A percentile compares a stretch with the other conserved stretches of the same genome.
phyloP scores from a whole-genome alignment of 2,888 invertebrate species.

The Platynereis dumerilii region DNA sequence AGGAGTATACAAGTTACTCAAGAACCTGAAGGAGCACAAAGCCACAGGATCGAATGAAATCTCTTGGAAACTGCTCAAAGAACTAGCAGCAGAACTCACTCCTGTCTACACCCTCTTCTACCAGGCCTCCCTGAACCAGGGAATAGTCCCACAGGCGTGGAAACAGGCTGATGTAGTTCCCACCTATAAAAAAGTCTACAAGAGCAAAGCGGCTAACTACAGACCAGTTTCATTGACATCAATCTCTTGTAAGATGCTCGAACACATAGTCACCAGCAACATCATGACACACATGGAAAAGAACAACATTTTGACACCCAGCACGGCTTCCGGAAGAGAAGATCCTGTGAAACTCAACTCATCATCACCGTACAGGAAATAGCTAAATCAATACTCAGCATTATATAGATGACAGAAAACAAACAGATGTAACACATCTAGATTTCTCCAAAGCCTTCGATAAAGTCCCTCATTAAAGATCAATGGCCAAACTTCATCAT shows the following conservation, averaged over 20 bases:
- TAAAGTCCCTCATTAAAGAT: slow-evolving; percentile 29
- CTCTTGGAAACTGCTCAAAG: not conserved
- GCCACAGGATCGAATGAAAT: slow-evolving; percentile 1
- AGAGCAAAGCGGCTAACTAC: slow-evolving; percentile 32
- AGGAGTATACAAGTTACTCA: not conserved
- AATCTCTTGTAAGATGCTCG: slow-evolving; percentile 34
- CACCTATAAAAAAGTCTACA: slow-evolving; percentile 37
- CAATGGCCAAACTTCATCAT: slow-evolving; percentile 24
- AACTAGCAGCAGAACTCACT: not conserved
- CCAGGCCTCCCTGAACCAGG: not conserved
- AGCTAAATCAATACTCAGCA: not conserved
- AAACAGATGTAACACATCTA: slow-evolving; percentile 33
- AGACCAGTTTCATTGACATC: slow-evolving; percentile 36
- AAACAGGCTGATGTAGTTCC: slow-evolving; percentile 32
- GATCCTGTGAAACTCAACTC: slow-evolving; percentile 38
- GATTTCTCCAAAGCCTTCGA: slow-evolving; percentile 37
- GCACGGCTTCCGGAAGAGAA: slow-evolving; percentile 35
- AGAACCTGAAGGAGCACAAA: not conserved
- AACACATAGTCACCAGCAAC: slow-evolving; percentile 34
- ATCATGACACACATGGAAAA: slow-evolving; percentile 29
- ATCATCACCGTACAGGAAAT: slow-evolving; percentile 9
- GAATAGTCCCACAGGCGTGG: slow-evolving; percentile 32
- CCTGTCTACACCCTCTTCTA: not conserved
- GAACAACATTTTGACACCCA: slow-evolving; percentile 34
- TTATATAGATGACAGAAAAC: slow-evolving; percentile 26